A percentile compares a stretch with the other conserved stretches of the same genome.
phyloP scores from a whole-genome alignment of 2,113 vertebrate species.

The Cebus imitator region DNA sequence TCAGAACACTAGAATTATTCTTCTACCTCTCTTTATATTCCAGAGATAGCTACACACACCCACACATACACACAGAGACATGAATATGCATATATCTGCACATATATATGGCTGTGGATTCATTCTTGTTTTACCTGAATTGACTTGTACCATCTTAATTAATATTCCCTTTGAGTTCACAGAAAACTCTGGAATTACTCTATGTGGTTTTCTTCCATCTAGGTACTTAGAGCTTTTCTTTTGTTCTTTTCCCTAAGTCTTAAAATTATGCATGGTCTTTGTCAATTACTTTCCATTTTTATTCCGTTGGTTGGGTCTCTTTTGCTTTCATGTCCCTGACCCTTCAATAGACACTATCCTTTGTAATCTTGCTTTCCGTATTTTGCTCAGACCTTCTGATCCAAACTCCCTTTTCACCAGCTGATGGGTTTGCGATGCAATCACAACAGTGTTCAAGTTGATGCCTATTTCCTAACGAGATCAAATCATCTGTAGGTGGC shows the following conservation, averaged over 20 bases:
- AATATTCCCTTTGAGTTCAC: conserved; percentile 63
- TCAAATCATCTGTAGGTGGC: conserved; percentile 1
- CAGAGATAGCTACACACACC: conserved; percentile 62
- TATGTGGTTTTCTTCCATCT: conserved; percentile 23
- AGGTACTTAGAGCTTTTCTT: conserved; percentile 32
- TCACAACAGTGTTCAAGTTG: not conserved
- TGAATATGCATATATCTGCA: conserved; percentile 59
- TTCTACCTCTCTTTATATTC: conserved; percentile 49
- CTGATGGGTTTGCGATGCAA: conserved; percentile 47
- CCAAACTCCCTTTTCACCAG: conserved; percentile 43
- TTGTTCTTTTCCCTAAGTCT: conserved; percentile 59
- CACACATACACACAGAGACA: conserved; percentile 53
- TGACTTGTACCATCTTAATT: conserved; percentile 56
- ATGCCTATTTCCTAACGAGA: conserved; percentile 41
- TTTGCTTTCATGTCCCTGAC: conserved; percentile 68
- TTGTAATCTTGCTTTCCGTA: conserved; percentile 62
- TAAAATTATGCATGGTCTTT: conserved; percentile 64
- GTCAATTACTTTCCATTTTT: conserved; percentile 59
- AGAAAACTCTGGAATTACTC: conserved; percentile 1
- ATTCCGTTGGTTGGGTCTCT: conserved; percentile 66
- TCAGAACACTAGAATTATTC: conserved; percentile 60
- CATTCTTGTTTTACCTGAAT: conserved; percentile 67
- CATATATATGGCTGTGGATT: conserved; percentile 37
- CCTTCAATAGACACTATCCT: conserved; percentile 63
- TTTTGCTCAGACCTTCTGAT: conserved; percentile 71